phyloP scores from a whole-genome alignment of 64 coral and sea anemone genomes.

The Montipora sp. region DNA sequence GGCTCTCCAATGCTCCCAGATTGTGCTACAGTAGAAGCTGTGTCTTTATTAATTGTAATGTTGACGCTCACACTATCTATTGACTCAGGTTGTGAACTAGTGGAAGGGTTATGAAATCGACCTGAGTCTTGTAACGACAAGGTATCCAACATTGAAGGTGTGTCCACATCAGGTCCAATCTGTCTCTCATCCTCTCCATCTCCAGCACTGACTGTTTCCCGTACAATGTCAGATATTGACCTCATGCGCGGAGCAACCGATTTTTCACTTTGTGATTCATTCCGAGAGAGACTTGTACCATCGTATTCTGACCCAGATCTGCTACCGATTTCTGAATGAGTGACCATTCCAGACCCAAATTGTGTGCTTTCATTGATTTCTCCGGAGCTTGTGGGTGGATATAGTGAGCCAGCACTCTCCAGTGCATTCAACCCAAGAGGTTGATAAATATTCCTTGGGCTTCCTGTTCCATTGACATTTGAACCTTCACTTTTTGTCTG shows the following conservation, averaged over 20 bases:
- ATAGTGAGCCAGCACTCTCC: constrained; percentile 58
- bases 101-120: constrained; percentile 66
- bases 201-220: constrained; percentile 36
- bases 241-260: constrained; percentile 56
- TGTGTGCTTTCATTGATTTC: constrained; percentile 8
- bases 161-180: constrained; percentile 39
- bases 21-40: constrained; percentile 87
- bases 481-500: constrained; percentile 92
- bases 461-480: constrained; percentile 69
- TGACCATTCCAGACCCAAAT: constrained; percentile 31
- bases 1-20: constrained; percentile 85
- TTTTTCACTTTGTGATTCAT: constrained; percentile 58
- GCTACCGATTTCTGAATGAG: constrained; percentile 28
- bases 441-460: constrained; percentile 74
- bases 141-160: constrained; percentile 74
- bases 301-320: constrained; percentile 44
- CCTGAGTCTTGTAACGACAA: constrained; percentile 72
- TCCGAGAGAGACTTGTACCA: constrained; percentile 16
- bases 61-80: constrained; percentile 89
- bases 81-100: constrained; percentile 93
- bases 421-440: constrained; percentile 60
- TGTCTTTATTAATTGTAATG: constrained; percentile 91
- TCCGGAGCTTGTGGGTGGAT: neutral
- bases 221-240: constrained; percentile 88
- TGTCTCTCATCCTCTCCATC: constrained; percentile 27